A percentile compares a stretch with the other conserved stretches of the same genome.
These are phyloP conservation scores for Agonum fuliginosum DNA, from an alignment of 2,888 invertebrate species.

Conservation along the genomic window DNA sequence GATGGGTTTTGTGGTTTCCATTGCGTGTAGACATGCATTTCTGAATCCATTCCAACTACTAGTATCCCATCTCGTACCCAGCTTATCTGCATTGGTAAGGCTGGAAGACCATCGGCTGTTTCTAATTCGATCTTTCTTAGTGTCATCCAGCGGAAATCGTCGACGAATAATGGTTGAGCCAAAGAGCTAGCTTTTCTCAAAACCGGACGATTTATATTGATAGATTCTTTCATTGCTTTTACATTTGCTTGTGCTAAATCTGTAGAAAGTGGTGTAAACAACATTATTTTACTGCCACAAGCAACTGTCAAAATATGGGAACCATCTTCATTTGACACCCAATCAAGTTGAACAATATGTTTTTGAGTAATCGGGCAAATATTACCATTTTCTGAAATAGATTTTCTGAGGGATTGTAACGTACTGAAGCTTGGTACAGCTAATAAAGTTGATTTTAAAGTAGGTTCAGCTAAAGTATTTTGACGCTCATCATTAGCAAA, in stretches of 20 bases:
- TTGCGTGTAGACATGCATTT: conserved; percentile 99
- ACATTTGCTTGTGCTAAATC: conserved; percentile 96
- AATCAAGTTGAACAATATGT: conserved; percentile 96
- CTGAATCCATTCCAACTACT: conserved; percentile 99
- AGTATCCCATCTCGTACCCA: conserved; percentile 99
- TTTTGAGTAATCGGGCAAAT: conserved; percentile 93
- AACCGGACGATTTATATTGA: conserved; percentile 88
- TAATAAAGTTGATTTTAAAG: conserved; percentile 75
- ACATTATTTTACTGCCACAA: conserved; percentile 92
- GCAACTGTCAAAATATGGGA: conserved; percentile 98
- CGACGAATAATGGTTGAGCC: conserved; percentile 91
- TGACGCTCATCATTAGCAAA: conserved; percentile 86
- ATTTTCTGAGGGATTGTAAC: conserved; percentile 88
- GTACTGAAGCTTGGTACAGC: conserved; percentile 95
- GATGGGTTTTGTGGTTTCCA: conserved; percentile 86
- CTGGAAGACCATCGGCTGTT: conserved; percentile 96
- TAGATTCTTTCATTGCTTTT: conserved; percentile 82
- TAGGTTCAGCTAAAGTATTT: conserved; percentile 68
- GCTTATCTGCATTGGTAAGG: conserved; percentile 98
- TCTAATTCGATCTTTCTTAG: conserved; percentile 91
- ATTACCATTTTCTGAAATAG: conserved; percentile 93
- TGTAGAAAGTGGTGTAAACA: conserved; percentile 95
- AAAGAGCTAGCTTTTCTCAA: conserved; percentile 93
- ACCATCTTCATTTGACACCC: conserved; percentile 99
- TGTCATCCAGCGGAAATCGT: conserved; percentile 98